Evolutionary conservation across 1,140 invertebrate species (phyloP).

Genomic region (Nixonia krombeini): DNA sequence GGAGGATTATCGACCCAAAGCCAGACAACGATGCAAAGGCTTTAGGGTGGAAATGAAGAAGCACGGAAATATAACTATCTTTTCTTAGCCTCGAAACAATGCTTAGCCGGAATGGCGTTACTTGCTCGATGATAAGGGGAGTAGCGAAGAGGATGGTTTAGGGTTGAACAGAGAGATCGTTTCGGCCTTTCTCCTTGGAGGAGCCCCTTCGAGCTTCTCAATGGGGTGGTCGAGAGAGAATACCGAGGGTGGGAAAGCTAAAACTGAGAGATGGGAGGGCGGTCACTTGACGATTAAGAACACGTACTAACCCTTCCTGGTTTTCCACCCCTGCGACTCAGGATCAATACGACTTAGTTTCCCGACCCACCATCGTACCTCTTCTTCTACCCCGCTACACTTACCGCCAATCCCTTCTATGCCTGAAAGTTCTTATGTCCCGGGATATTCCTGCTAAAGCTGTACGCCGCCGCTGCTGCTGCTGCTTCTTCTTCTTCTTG

Average conservation of each 20-base stretch:
- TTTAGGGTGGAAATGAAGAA: conserved; percentile 42
- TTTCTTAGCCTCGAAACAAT: conserved; percentile 66
- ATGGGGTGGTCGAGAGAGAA: conserved; percentile 30
- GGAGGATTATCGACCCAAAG: conserved; percentile 20
- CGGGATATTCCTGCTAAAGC: conserved; percentile 62
- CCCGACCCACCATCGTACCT: conserved; percentile 59
- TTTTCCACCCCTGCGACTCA: conserved; percentile 69
- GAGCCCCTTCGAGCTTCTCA: conserved; percentile 61
- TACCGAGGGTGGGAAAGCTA: conserved; percentile 1
- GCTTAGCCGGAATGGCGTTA: conserved; percentile 61
- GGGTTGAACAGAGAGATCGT: conserved; percentile 50
- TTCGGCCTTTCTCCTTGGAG: conserved; percentile 55
- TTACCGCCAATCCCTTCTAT: conserved; percentile 50
- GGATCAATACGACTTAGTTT: conserved; percentile 74
- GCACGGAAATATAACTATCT: conserved; percentile 51
- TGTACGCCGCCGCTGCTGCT: too few species aligned
- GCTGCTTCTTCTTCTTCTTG: conserved; percentile 61
- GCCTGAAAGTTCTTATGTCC: conserved; percentile 70
- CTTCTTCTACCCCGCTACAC: conserved; percentile 53
- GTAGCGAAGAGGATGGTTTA: conserved; percentile 48
- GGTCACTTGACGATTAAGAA: conserved; percentile 74
- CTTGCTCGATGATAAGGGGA: conserved; percentile 45
- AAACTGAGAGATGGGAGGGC: conserved; percentile 54
- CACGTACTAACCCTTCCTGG: conserved; percentile 72
- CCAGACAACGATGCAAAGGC: neutral